Base-by-base conservation (phyloP, 2,797 vertebrate species). In the Microhierax caerulescens region DNA sequence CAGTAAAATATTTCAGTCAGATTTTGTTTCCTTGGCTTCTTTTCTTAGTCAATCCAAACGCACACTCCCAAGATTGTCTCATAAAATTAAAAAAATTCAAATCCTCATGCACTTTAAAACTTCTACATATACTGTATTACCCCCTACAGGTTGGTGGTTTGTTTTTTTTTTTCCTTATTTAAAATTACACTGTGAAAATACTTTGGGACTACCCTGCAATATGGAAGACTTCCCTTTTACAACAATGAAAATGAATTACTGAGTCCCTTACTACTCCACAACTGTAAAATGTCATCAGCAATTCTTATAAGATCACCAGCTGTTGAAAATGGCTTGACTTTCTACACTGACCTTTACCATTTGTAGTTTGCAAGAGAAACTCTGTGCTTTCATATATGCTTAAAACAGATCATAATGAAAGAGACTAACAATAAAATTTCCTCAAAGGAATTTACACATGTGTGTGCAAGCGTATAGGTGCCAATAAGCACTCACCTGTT, bases 271-370 rank as follows among this genome's bases (percentile, higher is more conserved):
- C 53, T 77, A 70, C 56, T 88, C 67, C 64, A 13, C 45, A 94
- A 79, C 32, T 73, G 60, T 83, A 79, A 94, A 95, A 96, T 97
- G 88, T 93, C 96, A 96, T 85, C 93, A 70, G 43, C 77, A 73
- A 24, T 51, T 89, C 54, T 89, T 95, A 18, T 84, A 96, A 94
- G 85, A 95, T 91, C 95, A 97, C 90, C 96, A 97, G 90, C 83
- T 97, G 94, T 77, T 97, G 88, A 80, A 91, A 93, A 94, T 27
- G 2, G 77, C 45, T 95, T 93, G 90, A 83, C 93, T 97, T 96
- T 96, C 93, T 93, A 36, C 32, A 9, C 13, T 75, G 85, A 93
- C 93, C 96, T 97, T 97, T 95, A 89, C 68, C 81, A 92, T 92
- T 77, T 93, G 67, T 47, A 76, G 39, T 25, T 56, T 77, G 45